These are phyloP conservation scores for Mesorhabditis belari DNA, from an alignment of 2,888 invertebrate species.

Conservation along the genomic window DNA sequence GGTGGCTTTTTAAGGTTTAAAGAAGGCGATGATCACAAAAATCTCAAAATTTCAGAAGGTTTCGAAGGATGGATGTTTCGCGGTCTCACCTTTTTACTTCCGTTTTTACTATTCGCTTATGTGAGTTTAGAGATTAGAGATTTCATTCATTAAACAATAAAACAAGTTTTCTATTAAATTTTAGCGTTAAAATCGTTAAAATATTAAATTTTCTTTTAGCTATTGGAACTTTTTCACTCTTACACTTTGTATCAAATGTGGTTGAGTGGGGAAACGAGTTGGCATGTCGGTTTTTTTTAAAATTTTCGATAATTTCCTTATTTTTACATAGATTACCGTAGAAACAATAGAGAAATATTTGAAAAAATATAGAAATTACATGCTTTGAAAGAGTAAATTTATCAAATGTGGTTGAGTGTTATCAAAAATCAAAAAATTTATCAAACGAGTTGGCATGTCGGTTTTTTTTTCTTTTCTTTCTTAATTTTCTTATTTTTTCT, in stretches of 20 bases:
- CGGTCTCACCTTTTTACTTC: conserved; percentile 85
- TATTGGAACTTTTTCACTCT: conserved; percentile 13
- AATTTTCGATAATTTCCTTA: not conserved
- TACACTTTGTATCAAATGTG: conserved; percentile 11
- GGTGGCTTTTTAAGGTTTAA: too few relatives aligned
- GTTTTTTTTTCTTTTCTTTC: too few relatives aligned
- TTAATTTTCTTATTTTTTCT: not conserved
- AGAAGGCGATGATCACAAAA: not conserved
- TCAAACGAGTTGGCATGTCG: too few relatives aligned
- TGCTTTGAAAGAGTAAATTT: too few relatives aligned
- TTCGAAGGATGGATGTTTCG: conserved; percentile 92
- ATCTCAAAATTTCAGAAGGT: conserved; percentile 6
- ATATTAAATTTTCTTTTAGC: too few relatives aligned
- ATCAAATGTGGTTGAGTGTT: too few relatives aligned
- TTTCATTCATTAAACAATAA: too few relatives aligned
- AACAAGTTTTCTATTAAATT: too few relatives aligned
- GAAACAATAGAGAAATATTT: not conserved
- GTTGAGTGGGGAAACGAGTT: conserved; percentile 5
- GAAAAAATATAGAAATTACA: too few relatives aligned
- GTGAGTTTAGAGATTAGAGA: too few relatives aligned
- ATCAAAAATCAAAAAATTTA: too few relatives aligned
- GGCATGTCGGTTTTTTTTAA: conserved; percentile 12
- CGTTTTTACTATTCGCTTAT: conserved; percentile 88
- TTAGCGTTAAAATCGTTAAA: not conserved
- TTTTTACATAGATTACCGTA: too few relatives aligned